Evolutionary conservation across 2,888 invertebrate species (phyloP), one percentile per base, ranked within the genome.

Genomic region (Diloba caeruleocephala): DNA sequence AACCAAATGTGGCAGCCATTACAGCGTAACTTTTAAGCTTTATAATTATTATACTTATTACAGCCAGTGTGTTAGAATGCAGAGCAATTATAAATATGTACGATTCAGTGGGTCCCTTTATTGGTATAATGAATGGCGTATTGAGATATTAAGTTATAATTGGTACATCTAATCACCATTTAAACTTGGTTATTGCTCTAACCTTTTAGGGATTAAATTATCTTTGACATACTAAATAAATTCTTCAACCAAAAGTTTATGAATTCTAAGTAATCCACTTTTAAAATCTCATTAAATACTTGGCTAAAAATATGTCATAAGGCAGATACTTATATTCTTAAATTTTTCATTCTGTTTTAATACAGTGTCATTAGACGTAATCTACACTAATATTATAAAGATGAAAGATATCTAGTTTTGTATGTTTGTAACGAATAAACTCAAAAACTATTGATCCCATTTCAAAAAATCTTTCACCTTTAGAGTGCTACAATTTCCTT

Each of bases 21-120:
- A 59, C 15, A 39, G 15, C 19, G 43, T 33, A 59, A 59, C 52
- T 32, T 45, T 32, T 23, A 43, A 45, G 31, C 23, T 34, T 23
- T 34, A 46, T 58, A 66, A 51, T 46, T 51, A 60, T 12, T 51
- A 60, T 12, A 51, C 14, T 43, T 17, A 39, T 36, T 39, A 53
- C 52, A 52, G 45, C 17, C 32, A 28, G 46, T 60, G 55, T 46
- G 54, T 51, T 56, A 65, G 51, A 59, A 71, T 59, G 53, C 52
- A 57, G 37, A 46, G 52, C 52, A 69, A 68, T 69, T 71, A 71
- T 56, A 56, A 67, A 67, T 69, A 58, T 56, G 56, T 56, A 60
- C 34, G 43, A 66, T 66, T 62, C 46, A 62, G 17, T 21, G 42
- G 38, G 43, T 34, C 38, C 63, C 73, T 42, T 68, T 57, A 63